Evolutionary conservation across 2,888 invertebrate species (phyloP), one percentile per base, ranked within the genome.

Genomic region (Fabriciana adippe): DNA sequence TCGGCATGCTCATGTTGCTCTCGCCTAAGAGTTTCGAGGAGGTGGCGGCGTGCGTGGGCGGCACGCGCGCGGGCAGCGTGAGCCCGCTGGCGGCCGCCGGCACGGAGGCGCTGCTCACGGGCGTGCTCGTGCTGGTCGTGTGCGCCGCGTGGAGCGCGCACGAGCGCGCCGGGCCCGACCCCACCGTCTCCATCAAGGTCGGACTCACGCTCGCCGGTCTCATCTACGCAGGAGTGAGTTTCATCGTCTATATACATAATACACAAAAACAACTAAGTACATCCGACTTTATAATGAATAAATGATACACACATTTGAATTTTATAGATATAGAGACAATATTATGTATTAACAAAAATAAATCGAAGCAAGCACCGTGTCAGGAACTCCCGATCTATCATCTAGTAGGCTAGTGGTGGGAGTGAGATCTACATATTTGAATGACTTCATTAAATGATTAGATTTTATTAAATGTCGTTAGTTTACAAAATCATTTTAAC

Each of bases 131-230:
- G 77, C 79, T 87, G 67, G 77, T 81, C 56, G 80, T 79, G 75
- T 85, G 86, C 81, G 84, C 78, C 56, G 71, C 81, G 74, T 89
- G 89, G 89, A 75, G 79, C 63, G 81, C 80, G 72, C 84, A 82
- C 78, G 84, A 82, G 75, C 72, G 72, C 60, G 72, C 72, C 60
- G 77, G 76, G 54, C 83, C 81, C 45, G 90, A 90, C 83, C 80
- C 72, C 75, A 61, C 86, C 60, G 82, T 68, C 66, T 80, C 89
- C 66, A n/a, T 90, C 76, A 89, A 90, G 82, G 72, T 90, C 66
- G 91, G 89, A 4, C 80, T 90, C 71, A 79, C 84, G 69, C 76
- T 92, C 66, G 85, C 87, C 72, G 91, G 88, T 0, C 85, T 90
- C 74, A 78, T 91, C 48, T 90, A 81, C 75, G 81, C 85, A 6